These are phyloP conservation scores for Halcyon chelicuti DNA, from an alignment of 2,797 vertebrate species.

Conservation along the genomic window DNA sequence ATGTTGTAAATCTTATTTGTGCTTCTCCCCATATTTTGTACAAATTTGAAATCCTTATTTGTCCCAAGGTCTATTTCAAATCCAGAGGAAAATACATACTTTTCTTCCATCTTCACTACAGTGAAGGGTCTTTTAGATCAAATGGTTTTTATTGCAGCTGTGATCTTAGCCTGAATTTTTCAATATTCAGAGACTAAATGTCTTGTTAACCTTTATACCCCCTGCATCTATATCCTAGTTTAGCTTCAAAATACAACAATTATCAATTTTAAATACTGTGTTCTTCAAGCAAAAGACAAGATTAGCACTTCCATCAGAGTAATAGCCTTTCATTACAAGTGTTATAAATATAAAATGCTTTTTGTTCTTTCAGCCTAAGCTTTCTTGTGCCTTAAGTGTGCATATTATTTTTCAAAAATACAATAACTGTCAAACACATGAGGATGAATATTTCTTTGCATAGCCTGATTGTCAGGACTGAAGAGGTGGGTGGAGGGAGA, in stretches of 20 bases:
- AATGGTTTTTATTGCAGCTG: background rate
- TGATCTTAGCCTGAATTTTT: background rate
- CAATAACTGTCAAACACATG: background rate
- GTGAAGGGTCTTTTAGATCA: background rate
- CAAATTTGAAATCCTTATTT: background rate
- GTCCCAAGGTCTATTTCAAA: background rate
- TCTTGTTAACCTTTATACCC: background rate
- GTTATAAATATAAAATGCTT: background rate
- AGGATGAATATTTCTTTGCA: background rate
- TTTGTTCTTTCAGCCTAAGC: background rate
- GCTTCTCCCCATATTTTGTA: background rate
- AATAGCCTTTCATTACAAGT: background rate
- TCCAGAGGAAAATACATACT: background rate
- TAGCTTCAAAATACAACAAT: background rate
- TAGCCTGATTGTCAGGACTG: background rate
- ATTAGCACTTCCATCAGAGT: background rate
- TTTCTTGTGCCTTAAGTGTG: background rate
- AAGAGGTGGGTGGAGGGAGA: background rate
- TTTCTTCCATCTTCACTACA: background rate
- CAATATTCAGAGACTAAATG: background rate
- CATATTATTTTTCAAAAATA: background rate
- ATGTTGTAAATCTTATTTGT: background rate
- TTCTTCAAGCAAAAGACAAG: background rate
- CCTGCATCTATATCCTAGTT: background rate
- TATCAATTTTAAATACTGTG: background rate